phyloP scores from a whole-genome alignment of 1,140 invertebrate genomes.

The Asobara japonica region DNA sequence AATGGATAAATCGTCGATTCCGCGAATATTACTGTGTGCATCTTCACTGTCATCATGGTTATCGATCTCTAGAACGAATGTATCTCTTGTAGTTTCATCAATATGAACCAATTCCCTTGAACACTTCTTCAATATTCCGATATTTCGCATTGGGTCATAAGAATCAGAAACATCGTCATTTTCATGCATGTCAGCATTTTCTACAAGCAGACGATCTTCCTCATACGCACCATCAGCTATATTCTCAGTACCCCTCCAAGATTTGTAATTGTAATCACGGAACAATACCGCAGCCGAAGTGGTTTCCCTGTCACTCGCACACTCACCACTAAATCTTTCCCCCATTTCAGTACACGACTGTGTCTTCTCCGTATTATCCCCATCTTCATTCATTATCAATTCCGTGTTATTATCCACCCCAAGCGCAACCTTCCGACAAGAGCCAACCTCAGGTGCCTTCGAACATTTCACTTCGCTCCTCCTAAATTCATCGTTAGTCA shows the following conservation, averaged over 20 bases:
- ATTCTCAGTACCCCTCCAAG: background rate
- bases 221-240: background rate
- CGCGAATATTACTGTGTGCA: background rate
- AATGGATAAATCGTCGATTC: background rate
- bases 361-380: background rate
- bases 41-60: background rate
- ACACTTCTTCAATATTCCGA: background rate
- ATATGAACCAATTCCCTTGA: background rate
- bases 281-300: background rate
- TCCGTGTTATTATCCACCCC: background rate
- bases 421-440: background rate
- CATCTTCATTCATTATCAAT: background rate
- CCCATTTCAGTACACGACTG: background rate
- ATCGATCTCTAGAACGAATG: background rate
- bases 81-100: background rate
- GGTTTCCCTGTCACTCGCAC: background rate
- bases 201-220: background rate
- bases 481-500: background rate
- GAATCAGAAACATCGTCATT: background rate
- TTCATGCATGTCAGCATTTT: background rate
- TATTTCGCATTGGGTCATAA: background rate
- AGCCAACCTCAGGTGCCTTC: background rate
- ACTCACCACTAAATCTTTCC: background rate
- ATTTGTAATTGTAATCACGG: slow-evolving; percentile 1
- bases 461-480: background rate